phyloP scores from a whole-genome alignment of 2,888 invertebrate genomes.

The Acleris emargana region DNA sequence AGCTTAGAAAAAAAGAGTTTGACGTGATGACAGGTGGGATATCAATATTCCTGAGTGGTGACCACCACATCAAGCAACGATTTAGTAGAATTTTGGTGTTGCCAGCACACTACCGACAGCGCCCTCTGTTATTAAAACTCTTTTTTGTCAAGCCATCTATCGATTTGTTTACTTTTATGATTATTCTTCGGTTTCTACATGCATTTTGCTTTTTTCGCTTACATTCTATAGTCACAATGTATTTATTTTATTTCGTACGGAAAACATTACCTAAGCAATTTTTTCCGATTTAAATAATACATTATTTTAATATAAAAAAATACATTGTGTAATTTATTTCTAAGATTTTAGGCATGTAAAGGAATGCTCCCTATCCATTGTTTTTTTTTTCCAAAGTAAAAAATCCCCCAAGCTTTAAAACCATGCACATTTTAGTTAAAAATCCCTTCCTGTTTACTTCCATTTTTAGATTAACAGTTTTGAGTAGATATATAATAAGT shows the following conservation, averaged over 20 bases:
- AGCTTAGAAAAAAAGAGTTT: too few relatives aligned
- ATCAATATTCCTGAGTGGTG: too few relatives aligned
- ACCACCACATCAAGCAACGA: too few relatives aligned
- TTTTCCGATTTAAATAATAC: too few relatives aligned
- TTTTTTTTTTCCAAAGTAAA: neutral
- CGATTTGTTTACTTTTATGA: neutral
- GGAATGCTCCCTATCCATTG: conserved; percentile 40
- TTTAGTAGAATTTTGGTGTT: too few relatives aligned
- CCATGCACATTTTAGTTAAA: conserved; percentile 13
- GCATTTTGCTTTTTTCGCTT: conserved; percentile 31
- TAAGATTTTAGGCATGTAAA: conserved; percentile 58
- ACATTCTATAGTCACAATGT: conserved; percentile 4
- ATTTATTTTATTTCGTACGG: neutral
- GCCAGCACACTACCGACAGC: too few relatives aligned
- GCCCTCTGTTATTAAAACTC: neutral
- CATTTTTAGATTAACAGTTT: conserved; percentile 29
- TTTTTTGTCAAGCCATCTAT: neutral
- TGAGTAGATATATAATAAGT: conserved; percentile 36
- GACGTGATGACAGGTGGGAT: too few relatives aligned
- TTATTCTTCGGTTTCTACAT: conserved; percentile 4
- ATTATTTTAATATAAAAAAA: neutral
- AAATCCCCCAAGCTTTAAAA: neutral
- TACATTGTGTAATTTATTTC: conserved; percentile 22
- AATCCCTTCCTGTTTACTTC: neutral
- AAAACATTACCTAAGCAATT: too few relatives aligned